Evolutionary conservation across 2,797 vertebrate species (phyloP).

Genomic region (Amazonetta brasiliensis): DNA sequence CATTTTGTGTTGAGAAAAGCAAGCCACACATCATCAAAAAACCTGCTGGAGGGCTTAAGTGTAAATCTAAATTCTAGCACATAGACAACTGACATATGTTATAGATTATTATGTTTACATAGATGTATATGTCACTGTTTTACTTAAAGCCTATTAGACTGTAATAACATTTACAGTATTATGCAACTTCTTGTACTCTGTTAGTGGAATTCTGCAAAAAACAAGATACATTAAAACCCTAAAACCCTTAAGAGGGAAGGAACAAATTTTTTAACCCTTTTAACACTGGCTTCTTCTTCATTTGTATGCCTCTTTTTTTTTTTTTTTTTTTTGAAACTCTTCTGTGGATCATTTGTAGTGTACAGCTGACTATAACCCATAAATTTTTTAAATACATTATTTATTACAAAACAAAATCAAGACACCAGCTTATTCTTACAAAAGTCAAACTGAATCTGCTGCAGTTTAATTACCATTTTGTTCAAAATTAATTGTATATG

Average conservation of each 20-base stretch:
- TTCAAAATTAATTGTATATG: background rate
- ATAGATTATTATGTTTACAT: constrained; percentile 38
- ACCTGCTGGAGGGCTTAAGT: constrained; percentile 5
- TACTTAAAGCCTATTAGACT: constrained; percentile 33
- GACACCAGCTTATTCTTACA: background rate
- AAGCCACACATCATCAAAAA: background rate
- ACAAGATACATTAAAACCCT: background rate
- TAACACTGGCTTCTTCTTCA: background rate
- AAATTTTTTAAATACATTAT: background rate
- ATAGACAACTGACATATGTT: constrained; percentile 46
- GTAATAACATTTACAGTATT: constrained; percentile 30
- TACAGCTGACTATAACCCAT: background rate
- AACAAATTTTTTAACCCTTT: background rate
- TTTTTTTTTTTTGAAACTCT: background rate
- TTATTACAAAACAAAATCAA: background rate
- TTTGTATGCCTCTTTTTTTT: background rate
- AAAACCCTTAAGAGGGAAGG: background rate
- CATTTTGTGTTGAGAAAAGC: constrained; percentile 25
- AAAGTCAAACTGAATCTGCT: background rate
- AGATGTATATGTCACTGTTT: constrained; percentile 37
- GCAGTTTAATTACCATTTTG: constrained; percentile 21
- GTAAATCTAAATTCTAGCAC: constrained; percentile 53
- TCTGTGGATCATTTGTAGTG: background rate
- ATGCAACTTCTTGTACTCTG: background rate
- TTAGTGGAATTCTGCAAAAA: background rate